Percentiles rank a stretch among this genome's conserved stretches.
Evolutionary conservation across 2,888 invertebrate species (phyloP).

Genomic region (Ormyrus thymus): DNA sequence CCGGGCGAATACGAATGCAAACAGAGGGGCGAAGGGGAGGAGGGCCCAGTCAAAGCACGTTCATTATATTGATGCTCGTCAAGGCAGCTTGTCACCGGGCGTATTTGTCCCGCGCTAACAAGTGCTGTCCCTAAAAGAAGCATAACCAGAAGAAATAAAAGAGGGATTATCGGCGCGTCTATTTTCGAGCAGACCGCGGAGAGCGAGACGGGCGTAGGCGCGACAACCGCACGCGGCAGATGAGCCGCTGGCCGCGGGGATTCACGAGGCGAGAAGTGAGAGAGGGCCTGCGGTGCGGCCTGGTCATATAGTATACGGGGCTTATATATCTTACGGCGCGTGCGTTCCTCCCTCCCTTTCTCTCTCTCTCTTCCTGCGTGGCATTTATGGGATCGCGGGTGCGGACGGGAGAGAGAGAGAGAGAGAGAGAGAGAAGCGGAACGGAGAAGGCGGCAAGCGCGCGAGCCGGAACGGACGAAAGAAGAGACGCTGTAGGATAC

Average conservation of each 20-base stretch:
- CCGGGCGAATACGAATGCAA: constrained; percentile 13
- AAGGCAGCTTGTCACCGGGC: constrained; percentile 21
- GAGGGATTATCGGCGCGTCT: background rate
- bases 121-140: background rate
- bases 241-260: background rate
- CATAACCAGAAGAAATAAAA: background rate
- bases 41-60: background rate
- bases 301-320: background rate
- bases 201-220: background rate
- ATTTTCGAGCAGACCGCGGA: background rate
- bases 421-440: constrained; percentile 1
- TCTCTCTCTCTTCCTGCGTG: background rate
- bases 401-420: background rate
- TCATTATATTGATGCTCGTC: constrained; percentile 27
- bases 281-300: background rate
- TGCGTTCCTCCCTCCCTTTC: constrained; percentile 19
- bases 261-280: constrained; percentile 49
- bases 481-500: too few relatives aligned
- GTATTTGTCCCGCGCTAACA: constrained; percentile 10
- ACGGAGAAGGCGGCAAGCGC: background rate
- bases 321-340: constrained; percentile 17
- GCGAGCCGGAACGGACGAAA: too few relatives aligned
- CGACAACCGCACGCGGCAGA: constrained; percentile 15
- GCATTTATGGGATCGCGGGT: too few relatives aligned
- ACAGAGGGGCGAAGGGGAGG: background rate